Evolutionary conservation across 2,888 invertebrate species (phyloP), one percentile per base, ranked within the genome.

Genomic region (Leucophenga maculata): DNA sequence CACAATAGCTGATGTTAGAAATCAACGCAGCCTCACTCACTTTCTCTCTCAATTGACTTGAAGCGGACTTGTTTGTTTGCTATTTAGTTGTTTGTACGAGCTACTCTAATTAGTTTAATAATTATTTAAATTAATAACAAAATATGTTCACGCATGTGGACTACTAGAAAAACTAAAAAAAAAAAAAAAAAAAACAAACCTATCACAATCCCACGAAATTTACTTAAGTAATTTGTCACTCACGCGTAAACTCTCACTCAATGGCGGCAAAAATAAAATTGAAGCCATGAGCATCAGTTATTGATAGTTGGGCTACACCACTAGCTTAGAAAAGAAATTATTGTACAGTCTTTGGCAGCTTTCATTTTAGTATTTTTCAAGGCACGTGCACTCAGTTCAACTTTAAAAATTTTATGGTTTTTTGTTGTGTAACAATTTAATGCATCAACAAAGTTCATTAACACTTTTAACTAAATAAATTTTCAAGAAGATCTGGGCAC

Each of bases 41-140:
- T 80, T 80, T 80, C 80, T 77, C 78, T 76, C 72, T 75, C 67
- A 64, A 59, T 69, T 57, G 60, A 52, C 74, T 69, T 72, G 66
- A 65, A 62, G 69, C 65, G 73, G 67, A 69, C 65, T 59, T 65
- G 66, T 68, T 57, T 62, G 32, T 68, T 57, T 62, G 32, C 70
- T 22, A n/a, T 52, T 57, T 65, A 59, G 32, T 26, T 70, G 46
- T 64, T 72, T 71, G 20, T 44, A 22, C 20, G 26, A 26, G 67
- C 68, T 68, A 72, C 76, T 75, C 73, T 70, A 82, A 80, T 80
- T 80, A 78, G 77, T 77, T 60, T 73, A 80, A 82, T 80, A 75
- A 77, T 80, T 83, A 77, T 64, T 73, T 75, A 83, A 81, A 75
- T 75, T 77, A 68, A 74, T 67, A 68, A 74, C 57, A 76, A n/a